phyloP scores from a whole-genome alignment of 2,888 invertebrate species.

The Ophion obscuratus region DNA sequence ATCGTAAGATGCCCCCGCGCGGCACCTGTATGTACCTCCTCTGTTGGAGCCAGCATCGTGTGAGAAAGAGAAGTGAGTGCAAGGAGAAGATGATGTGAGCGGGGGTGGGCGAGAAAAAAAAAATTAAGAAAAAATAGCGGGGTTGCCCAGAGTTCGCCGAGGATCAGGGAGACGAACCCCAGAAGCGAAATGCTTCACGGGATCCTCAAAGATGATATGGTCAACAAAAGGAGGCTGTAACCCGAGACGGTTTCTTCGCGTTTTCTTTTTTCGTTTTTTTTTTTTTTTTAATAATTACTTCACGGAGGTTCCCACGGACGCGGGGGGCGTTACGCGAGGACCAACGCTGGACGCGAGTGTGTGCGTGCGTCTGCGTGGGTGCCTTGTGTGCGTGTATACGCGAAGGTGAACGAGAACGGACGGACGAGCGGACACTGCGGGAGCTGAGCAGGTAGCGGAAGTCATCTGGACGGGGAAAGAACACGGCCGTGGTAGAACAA shows the following conservation, averaged over 20 bases:
- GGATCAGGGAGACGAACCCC: constrained; percentile 59
- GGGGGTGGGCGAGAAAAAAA: constrained; percentile 15
- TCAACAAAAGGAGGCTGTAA: constrained; percentile 82
- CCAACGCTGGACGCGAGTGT: constrained; percentile 70
- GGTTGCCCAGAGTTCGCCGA: constrained; percentile 57
- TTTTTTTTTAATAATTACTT: constrained; percentile 83
- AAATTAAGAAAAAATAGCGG: constrained; percentile 40
- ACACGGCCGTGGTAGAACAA: constrained; percentile 42
- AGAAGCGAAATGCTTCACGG: constrained; percentile 66
- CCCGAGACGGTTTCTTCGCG: constrained; percentile 74
- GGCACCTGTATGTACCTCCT: constrained; percentile 52
- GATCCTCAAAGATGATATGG: constrained; percentile 83
- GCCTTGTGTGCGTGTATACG: constrained; percentile 10
- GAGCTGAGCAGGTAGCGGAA: constrained; percentile 82
- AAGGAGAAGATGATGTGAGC: background rate
- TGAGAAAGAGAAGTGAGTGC: background rate
- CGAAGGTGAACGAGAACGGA: constrained; percentile 66
- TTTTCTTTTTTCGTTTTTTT: constrained; percentile 61
- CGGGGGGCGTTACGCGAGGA: constrained; percentile 82
- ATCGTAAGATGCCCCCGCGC: constrained; percentile 49
- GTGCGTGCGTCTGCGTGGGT: constrained; percentile 22
- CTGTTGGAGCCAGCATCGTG: background rate
- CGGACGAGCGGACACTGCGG: constrained; percentile 74
- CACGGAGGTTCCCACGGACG: constrained; percentile 82
- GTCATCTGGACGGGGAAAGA: constrained; percentile 80